phyloP scores from a whole-genome alignment of 2,797 vertebrate genomes.

The Acomys russatus region DNA sequence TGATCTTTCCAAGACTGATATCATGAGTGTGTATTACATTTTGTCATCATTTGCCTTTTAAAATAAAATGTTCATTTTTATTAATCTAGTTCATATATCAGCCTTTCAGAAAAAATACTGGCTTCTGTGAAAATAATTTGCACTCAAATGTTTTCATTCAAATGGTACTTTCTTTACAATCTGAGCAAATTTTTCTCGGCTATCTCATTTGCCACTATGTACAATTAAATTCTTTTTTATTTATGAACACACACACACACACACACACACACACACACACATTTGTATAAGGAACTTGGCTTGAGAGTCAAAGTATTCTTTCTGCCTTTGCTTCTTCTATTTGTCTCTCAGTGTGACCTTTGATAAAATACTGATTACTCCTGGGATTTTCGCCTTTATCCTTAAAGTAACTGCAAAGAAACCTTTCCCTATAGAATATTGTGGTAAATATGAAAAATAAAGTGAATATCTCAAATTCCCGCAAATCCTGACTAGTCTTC shows the following conservation, averaged over 20 bases:
- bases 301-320: conserved; percentile 57
- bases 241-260: neutral
- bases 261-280: too few species aligned
- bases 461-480: neutral
- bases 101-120: neutral
- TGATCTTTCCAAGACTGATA: too few species aligned
- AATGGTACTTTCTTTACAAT: neutral
- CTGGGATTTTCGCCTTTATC: conserved; percentile 50
- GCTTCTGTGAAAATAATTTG: neutral
- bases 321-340: conserved; percentile 37
- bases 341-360: conserved; percentile 68
- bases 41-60: neutral
- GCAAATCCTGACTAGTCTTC: neutral
- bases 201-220: neutral
- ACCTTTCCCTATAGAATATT: neutral
- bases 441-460: neutral
- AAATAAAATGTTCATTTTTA: neutral
- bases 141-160: conserved; percentile 25
- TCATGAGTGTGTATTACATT: too few species aligned
- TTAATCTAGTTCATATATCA: neutral
- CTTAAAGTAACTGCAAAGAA: conserved; percentile 1
- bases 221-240: neutral
- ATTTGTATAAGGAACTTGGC: conserved; percentile 8
- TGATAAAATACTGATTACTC: conserved; percentile 47
- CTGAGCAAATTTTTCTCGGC: neutral